These are phyloP conservation scores for Hemithea aestivaria DNA, from an alignment of 2,888 invertebrate species.

Conservation along the genomic window DNA sequence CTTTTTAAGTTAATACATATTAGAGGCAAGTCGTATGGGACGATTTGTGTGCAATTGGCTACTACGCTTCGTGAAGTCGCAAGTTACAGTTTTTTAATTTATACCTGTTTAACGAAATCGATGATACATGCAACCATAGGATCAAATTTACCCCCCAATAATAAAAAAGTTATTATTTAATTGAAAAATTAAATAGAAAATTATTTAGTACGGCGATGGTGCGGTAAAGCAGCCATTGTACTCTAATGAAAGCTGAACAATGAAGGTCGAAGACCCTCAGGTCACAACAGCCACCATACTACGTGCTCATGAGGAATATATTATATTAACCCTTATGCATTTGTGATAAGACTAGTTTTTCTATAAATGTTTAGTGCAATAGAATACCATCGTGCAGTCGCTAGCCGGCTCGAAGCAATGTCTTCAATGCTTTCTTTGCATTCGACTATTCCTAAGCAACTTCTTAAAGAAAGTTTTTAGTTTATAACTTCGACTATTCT, in stretches of 20 bases:
- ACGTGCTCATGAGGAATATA: conserved; percentile 29
- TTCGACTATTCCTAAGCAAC: conserved; percentile 23
- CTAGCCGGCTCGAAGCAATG: conserved; percentile 19
- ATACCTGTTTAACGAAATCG: too few relatives aligned
- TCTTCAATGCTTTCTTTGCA: conserved; percentile 28
- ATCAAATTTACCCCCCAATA: too few relatives aligned
- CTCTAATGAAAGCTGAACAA: conserved; percentile 68
- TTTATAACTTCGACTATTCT: too few relatives aligned
- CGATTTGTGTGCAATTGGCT: too few relatives aligned
- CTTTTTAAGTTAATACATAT: too few relatives aligned
- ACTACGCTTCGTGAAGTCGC: too few relatives aligned
- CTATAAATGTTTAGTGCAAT: conserved; percentile 11
- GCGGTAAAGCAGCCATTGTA: conserved; percentile 51
- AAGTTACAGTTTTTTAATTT: too few relatives aligned
- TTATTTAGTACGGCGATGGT: conserved; percentile 32
- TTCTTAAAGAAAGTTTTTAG: too few relatives aligned
- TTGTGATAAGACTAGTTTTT: conserved; percentile 26
- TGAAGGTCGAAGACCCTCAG: conserved; percentile 70
- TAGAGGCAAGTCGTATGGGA: too few relatives aligned
- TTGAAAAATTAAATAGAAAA: conserved; percentile 14
- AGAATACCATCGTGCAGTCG: conserved; percentile 21
- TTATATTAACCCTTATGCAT: conserved; percentile 32
- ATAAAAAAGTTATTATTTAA: too few relatives aligned
- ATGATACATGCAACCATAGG: too few relatives aligned
- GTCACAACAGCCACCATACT: conserved; percentile 56